Percentiles rank a stretch among this genome's conserved stretches.
phyloP scores from a whole-genome alignment of 2,797 vertebrate species.

The Microhierax caerulescens region DNA sequence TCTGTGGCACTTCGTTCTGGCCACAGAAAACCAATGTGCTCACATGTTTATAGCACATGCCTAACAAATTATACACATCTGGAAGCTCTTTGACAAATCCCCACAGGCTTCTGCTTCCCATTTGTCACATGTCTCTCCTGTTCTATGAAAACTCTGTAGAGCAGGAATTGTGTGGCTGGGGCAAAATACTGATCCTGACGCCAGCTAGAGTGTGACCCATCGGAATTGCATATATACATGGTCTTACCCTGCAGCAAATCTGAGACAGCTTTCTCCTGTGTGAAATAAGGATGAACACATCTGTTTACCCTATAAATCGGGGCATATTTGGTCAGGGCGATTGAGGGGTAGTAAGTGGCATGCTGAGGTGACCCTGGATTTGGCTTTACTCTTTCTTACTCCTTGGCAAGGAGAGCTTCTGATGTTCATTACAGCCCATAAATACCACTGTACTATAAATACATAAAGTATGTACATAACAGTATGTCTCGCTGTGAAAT shows the following conservation, averaged over 20 bases:
- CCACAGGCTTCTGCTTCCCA: neutral
- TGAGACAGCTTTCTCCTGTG: neutral
- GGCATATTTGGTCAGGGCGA: neutral
- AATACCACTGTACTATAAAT: neutral
- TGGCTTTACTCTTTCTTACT: neutral
- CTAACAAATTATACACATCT: neutral
- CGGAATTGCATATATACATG: neutral
- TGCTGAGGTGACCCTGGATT: neutral
- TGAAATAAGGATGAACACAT: neutral
- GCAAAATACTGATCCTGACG: neutral
- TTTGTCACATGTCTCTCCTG: neutral
- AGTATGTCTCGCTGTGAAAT: neutral
- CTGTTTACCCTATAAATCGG: neutral
- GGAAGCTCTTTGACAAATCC: neutral
- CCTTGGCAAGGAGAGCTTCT: neutral
- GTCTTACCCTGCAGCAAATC: neutral
- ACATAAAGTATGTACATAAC: neutral
- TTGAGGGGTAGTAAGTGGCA: neutral
- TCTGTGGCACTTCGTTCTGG: neutral
- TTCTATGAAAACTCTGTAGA: neutral
- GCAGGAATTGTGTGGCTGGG: neutral
- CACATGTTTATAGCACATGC: neutral
- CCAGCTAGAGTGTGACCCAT: neutral
- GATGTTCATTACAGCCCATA: neutral
- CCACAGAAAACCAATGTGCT: neutral